Evolutionary conservation across 2,797 vertebrate species (phyloP), one percentile per base, ranked within the genome.

Genomic region (Gymnocypris eckloni): DNA sequence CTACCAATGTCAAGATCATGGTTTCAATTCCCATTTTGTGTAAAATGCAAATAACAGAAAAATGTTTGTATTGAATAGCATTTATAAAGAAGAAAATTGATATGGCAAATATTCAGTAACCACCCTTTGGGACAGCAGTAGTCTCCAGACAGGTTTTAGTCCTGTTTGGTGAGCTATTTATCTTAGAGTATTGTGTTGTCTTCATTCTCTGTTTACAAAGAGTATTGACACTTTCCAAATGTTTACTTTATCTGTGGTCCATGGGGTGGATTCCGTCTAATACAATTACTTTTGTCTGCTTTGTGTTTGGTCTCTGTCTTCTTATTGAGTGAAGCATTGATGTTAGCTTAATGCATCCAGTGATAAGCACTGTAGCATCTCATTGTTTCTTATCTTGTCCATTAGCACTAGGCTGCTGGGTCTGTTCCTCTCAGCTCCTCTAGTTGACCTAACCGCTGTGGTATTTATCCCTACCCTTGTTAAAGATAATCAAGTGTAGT

Each of bases 261-360:
- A 90, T 83, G 82, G 92, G 90, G 92, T 89, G 87, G 87, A 77
- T 77, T 92, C 79, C 71, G 48, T 89, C 91, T 92, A 93, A 93
- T 90, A 85, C 82, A 93, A 92, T 92, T 94, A 92, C 92, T 92
- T 92, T 88, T 87, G 54, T 91, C 87, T 43, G 82, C 59, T 45
- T 92, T 92, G 70, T 83, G 87, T 94, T 93, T 93, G 91, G 16
- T 59, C 83, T 73, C 82, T 72, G 80, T 86, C 81, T 88, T 89
- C 88, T 92, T 86, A 93, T 93, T 87, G 83, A 89, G 88, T 88
- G 89, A 85, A 82, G 82, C 87, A 86, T 86, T 80, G 81, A 86
- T 88, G 87, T 89, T 70, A 18, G 73, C 33, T 78, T 88, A 79
- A 90, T 91, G 89, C 54, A 64, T 66, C 78, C 85, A 78, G 45